These are phyloP conservation scores for Romanogobio albipinnatus DNA, from an alignment of 2,113 vertebrate genomes.

Conservation along the genomic window DNA sequence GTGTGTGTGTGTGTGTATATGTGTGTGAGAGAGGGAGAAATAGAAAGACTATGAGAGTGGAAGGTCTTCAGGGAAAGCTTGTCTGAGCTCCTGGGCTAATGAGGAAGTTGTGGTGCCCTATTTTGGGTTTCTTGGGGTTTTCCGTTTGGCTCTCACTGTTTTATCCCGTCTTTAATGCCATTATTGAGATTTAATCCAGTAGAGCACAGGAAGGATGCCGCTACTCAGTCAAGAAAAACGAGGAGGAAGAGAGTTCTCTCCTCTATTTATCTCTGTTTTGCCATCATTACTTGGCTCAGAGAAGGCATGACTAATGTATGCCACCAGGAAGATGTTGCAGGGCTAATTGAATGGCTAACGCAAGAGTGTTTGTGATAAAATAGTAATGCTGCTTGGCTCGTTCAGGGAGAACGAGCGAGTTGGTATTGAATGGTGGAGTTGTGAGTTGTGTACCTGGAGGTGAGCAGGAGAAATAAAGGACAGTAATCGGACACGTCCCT, in stretches of 20 bases:
- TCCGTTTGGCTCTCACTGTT: background rate
- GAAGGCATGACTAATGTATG: constrained; percentile 32
- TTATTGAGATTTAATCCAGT: constrained; percentile 26
- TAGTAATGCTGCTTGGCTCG: constrained; percentile 30
- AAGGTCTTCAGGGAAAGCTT: constrained; percentile 26
- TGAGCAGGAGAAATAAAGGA: constrained; percentile 44
- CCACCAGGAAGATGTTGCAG: constrained; percentile 32
- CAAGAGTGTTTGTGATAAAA: constrained; percentile 40
- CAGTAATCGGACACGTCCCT: constrained; percentile 41
- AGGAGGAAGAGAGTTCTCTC: background rate
- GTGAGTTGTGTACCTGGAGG: constrained; percentile 40
- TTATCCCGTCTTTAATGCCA: constrained; percentile 5
- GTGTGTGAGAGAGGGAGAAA: background rate
- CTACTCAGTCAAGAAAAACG: constrained; percentile 7
- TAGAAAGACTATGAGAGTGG: background rate
- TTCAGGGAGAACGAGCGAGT: constrained; percentile 12
- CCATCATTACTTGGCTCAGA: constrained; percentile 29
- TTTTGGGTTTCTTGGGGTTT: constrained; percentile 36
- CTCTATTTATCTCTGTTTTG: constrained; percentile 1
- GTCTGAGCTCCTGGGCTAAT: constrained; percentile 40
- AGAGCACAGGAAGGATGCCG: constrained; percentile 17
- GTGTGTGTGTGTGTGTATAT: background rate
- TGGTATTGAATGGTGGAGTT: constrained; percentile 33
- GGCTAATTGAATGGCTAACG: constrained; percentile 36
- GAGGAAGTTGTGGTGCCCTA: constrained; percentile 40